Conservation (phyloP, 2,797 vertebrate genomes). For the Parotocinclus haroldoi region DNA sequence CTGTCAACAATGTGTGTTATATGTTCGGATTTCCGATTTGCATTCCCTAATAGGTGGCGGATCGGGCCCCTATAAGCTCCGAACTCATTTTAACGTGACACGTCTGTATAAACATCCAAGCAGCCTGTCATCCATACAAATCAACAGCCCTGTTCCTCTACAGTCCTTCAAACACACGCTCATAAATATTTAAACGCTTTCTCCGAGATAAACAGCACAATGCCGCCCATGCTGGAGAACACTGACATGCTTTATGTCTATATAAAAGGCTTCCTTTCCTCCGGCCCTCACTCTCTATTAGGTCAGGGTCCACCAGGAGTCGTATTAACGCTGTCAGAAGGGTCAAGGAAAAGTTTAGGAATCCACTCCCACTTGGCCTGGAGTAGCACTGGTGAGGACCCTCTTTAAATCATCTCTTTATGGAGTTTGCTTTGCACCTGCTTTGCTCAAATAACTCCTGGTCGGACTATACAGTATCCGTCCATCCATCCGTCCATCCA, state of each 20-base stretch:
- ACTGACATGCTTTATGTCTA: slow-evolving; percentile 24
- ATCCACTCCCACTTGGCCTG: no score
- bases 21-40: not conserved
- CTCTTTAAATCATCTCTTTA: no score
- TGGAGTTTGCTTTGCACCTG: no score
- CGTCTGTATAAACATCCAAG: slow-evolving; percentile 7
- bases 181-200: slow-evolving; percentile 30
- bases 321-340: no score
- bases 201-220: slow-evolving; percentile 22
- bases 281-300: not conserved
- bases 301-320: not conserved
- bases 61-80: not conserved
- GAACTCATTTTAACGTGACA: slow-evolving; percentile 3
- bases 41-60: not conserved
- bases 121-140: slow-evolving; percentile 10
- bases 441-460: no score
- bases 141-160: slow-evolving; percentile 8
- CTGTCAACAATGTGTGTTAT: no score
- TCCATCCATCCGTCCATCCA: no score
- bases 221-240: slow-evolving; percentile 5
- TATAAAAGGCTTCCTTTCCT: slow-evolving; percentile 26
- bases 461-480: no score
- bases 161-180: slow-evolving; percentile 20
- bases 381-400: no score
- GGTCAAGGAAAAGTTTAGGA: no score